Evolutionary conservation across 1,140 invertebrate species (phyloP).

Genomic region (Trissolcus basalis): DNA sequence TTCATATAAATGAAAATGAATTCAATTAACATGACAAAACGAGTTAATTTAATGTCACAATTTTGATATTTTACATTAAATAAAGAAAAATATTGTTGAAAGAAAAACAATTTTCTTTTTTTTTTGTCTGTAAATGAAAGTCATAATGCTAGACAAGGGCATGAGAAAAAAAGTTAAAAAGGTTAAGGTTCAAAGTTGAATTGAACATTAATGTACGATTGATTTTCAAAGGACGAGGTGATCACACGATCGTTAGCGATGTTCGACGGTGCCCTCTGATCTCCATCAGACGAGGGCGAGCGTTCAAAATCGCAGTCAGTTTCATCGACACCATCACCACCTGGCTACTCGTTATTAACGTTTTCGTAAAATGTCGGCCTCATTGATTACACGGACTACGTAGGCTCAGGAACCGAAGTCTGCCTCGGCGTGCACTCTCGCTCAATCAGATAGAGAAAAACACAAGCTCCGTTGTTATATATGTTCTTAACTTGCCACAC

Average conservation of each 20-base stretch:
- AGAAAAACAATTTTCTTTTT: too few species aligned
- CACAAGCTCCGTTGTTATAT: conserved; percentile 46
- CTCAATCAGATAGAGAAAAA: conserved; percentile 28
- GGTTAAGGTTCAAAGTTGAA: too few species aligned
- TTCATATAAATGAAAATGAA: too few species aligned
- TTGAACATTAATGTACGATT: background rate
- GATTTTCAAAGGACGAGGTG: conserved; percentile 81
- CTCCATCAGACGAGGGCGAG: conserved; percentile 68
- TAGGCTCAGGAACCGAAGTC: conserved; percentile 53
- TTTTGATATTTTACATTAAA: too few species aligned
- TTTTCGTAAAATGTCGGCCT: conserved; percentile 57
- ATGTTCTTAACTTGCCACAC: conserved; percentile 19
- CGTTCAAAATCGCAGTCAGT: conserved; percentile 58
- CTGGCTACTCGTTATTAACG: conserved; percentile 60
- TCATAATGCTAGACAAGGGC: too few species aligned
- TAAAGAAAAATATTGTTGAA: too few species aligned
- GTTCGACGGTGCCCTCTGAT: conserved; percentile 87
- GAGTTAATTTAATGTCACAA: too few species aligned
- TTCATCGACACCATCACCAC: conserved; percentile 63
- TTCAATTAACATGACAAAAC: too few species aligned
- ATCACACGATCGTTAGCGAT: conserved; percentile 88
- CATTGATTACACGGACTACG: conserved; percentile 52
- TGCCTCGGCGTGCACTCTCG: conserved; percentile 41
- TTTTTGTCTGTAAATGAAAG: too few species aligned
- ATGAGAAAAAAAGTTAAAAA: too few species aligned